Conservation (phyloP, 2,113 vertebrate species). For the Panthera leo region DNA sequence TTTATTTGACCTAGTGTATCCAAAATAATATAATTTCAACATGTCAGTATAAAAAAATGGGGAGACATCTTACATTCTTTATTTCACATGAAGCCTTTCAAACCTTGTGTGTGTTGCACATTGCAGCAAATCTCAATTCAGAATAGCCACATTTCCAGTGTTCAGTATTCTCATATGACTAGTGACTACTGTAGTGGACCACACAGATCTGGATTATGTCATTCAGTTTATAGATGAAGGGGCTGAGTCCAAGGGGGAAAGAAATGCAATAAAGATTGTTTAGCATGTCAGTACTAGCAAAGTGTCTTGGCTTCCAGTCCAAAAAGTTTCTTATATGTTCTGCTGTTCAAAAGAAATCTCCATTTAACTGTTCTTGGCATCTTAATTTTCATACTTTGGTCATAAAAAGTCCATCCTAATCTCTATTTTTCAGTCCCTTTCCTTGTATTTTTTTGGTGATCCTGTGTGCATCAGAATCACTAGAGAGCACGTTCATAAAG, state of each 20-base stretch:
- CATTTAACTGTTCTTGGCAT: background rate
- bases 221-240: background rate
- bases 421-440: background rate
- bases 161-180: background rate
- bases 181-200: background rate
- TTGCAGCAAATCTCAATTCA: background rate
- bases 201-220: background rate
- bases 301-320: background rate
- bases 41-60: background rate
- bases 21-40: background rate
- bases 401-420: background rate
- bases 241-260: background rate
- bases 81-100: background rate
- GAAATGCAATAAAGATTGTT: background rate
- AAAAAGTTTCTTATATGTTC: background rate
- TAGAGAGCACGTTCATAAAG: background rate
- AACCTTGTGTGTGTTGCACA: background rate
- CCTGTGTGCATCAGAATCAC: background rate
- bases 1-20: background rate
- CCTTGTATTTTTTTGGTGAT: background rate
- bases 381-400: background rate
- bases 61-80: background rate
- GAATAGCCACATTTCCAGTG: background rate
- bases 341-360: background rate
- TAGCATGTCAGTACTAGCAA: background rate